Conservation (phyloP, 2,888 invertebrate genomes). For the Drosophila conformis region DNA sequence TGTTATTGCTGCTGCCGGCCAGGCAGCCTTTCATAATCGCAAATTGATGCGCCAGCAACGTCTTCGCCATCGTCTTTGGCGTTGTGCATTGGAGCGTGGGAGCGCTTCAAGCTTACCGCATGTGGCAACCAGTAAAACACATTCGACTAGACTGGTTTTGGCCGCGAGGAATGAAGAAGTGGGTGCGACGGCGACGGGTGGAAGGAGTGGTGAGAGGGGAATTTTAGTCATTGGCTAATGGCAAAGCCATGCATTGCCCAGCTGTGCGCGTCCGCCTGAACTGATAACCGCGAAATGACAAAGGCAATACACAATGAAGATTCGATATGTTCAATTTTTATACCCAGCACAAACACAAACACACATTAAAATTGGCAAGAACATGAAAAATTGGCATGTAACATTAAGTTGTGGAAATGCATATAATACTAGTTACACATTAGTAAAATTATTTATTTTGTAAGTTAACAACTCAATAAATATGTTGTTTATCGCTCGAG, state of each 20-base stretch:
- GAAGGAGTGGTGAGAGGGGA: not conserved
- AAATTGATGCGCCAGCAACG: conserved; percentile 76
- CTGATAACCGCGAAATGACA: conserved; percentile 79
- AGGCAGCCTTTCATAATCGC: conserved; percentile 78
- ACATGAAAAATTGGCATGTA: not conserved
- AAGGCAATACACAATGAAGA: conserved; percentile 60
- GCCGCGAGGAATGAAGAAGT: not conserved
- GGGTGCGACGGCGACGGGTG: not conserved
- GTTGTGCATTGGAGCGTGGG: conserved; percentile 77
- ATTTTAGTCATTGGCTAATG: conserved; percentile 70
- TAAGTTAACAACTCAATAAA: not conserved
- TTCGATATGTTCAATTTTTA: conserved; percentile 57
- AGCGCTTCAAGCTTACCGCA: conserved; percentile 64
- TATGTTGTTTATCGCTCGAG: not conserved
- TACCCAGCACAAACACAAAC: conserved; percentile 25
- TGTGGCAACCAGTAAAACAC: conserved; percentile 60
- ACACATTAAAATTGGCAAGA: not conserved
- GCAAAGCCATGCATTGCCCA: conserved; percentile 59
- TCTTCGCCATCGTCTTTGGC: conserved; percentile 40
- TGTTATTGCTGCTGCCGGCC: conserved; percentile 56
- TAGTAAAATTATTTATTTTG: not conserved
- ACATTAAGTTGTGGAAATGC: not conserved
- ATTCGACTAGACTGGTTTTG: conserved; percentile 27
- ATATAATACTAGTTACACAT: not conserved
- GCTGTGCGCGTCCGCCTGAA: conserved; percentile 61